A percentile compares a stretch with the other conserved stretches of the same genome.
These are phyloP conservation scores for Netelia virgata DNA, from an alignment of 2,888 invertebrate genomes.

Conservation along the genomic window DNA sequence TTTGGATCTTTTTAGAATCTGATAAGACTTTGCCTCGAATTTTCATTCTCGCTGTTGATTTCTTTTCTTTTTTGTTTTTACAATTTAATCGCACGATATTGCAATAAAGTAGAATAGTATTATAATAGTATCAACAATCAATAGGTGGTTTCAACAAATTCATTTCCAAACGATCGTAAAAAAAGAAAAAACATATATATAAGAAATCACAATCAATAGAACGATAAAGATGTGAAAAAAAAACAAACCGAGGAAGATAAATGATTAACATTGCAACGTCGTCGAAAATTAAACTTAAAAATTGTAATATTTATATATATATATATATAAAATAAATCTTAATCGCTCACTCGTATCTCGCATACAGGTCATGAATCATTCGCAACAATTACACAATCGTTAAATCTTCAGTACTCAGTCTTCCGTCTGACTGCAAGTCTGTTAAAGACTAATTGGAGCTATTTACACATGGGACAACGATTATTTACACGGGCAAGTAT, in stretches of 20 bases:
- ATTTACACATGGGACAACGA: conserved; percentile 66
- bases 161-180: conserved; percentile 31
- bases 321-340: conserved; percentile 18
- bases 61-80: conserved; percentile 3
- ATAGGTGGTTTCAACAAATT: conserved; percentile 63
- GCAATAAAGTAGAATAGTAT: conserved; percentile 59
- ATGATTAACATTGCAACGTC: conserved; percentile 57
- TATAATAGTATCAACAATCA: conserved; percentile 65
- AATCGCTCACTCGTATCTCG: conserved; percentile 17
- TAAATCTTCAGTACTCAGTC: conserved; percentile 83
- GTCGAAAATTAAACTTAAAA: conserved; percentile 51
- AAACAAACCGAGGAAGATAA: conserved; percentile 57
- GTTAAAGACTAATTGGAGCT: conserved; percentile 56
- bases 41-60: conserved; percentile 8
- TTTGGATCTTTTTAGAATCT: conserved; percentile 32
- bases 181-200: conserved; percentile 26
- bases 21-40: conserved; percentile 40
- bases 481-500: conserved; percentile 68
- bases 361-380: conserved; percentile 60
- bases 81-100: conserved; percentile 36
- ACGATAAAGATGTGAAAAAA: conserved; percentile 20
- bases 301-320: conserved; percentile 28
- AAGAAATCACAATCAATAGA: conserved; percentile 42
- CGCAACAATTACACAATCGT: conserved; percentile 62
- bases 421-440: conserved; percentile 76